Base-by-base conservation (phyloP, 1,140 invertebrate species). In the Drosophila burlai region DNA sequence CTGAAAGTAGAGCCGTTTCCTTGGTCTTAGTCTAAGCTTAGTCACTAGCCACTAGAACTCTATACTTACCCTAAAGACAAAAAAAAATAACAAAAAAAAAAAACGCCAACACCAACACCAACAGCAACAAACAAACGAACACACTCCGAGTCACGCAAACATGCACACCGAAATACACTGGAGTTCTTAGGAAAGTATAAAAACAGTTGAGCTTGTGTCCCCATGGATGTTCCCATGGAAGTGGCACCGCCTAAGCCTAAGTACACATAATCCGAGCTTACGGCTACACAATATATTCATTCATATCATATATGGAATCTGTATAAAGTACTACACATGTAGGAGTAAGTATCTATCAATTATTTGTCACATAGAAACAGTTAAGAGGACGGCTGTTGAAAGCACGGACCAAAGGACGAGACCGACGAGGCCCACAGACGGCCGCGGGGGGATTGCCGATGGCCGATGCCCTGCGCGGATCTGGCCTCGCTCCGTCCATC, bases 301-400 rank as follows among this genome's bases (percentile, higher is more conserved):
- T 74, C 71, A 59, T 76, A 66, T 76, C 38, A 66, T 77, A 77
- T 77, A 77, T 77, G 74, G 73, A 76, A 76, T 76, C 62, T 78
- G 52, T 69, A 63, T 58, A 60, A 77, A 76, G 67, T 61, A 71
- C 54, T 69, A 60, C 50, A 55, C 36, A 42, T 34, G 38, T 42
- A 50, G 16, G 31, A 60, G 68, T 60, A 50, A 52, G 68, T 60
- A 60, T 72, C 68, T 61, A 74, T 52, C 57, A 74, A 90, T 91
- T 91, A 91, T 91, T 91, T 91, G 89, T 91, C 89, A 91, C 81
- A 82, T 89, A 89, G 89, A 91, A 91, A 91, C 84, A 89, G 78
- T 80, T 79, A 72, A 87, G 79, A 91, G 89, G 89, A 91, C 89
- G 89, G 89, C 83, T 64, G 68, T 87, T 89, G 81, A 87, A 91